Percentiles rank a stretch among this genome's conserved stretches.
Conservation (phyloP, 2,797 vertebrate genomes). For the Rachycentron canadum region DNA sequence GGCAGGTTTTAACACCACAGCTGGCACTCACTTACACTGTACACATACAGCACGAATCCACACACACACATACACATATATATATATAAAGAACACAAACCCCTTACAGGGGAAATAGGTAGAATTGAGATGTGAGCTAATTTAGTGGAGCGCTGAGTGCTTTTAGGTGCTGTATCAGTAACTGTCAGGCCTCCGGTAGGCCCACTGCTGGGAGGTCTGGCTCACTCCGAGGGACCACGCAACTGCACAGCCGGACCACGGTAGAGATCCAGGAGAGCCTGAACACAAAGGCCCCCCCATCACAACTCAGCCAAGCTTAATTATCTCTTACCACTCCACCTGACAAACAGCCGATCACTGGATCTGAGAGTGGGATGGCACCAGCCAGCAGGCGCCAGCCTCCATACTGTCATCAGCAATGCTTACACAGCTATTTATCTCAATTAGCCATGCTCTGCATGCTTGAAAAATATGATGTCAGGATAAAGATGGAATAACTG, state of each 20-base stretch:
- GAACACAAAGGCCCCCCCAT: conserved; percentile 21
- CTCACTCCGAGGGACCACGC: conserved; percentile 47
- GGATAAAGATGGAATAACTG: conserved; percentile 50
- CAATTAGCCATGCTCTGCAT: conserved; percentile 72
- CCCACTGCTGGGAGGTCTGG: conserved; percentile 61
- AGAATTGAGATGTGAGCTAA: conserved; percentile 65
- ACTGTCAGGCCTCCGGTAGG: conserved; percentile 60
- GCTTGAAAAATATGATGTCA: conserved; percentile 58
- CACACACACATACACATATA: conserved; percentile 5
- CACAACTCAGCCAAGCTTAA: conserved; percentile 60
- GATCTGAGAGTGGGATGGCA: conserved; percentile 34
- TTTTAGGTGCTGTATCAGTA: conserved; percentile 72
- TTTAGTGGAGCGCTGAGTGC: conserved; percentile 56
- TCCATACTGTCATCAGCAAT: conserved; percentile 49
- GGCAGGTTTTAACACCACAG: conserved; percentile 67
- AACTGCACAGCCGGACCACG: conserved; percentile 45
- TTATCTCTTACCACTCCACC: conserved; percentile 48
- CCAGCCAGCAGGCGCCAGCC: conserved; percentile 43
- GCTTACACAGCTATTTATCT: conserved; percentile 64
- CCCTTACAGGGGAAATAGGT: conserved; percentile 48
- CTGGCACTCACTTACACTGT: conserved; percentile 53
- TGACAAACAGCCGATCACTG: conserved; percentile 59
- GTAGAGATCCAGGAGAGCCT: conserved; percentile 48
- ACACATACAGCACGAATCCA: conserved; percentile 29
- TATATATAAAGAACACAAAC: conserved; percentile 26